Conservation (phyloP, 2,797 vertebrate genomes). For the Hyperoplus immaculatus region DNA sequence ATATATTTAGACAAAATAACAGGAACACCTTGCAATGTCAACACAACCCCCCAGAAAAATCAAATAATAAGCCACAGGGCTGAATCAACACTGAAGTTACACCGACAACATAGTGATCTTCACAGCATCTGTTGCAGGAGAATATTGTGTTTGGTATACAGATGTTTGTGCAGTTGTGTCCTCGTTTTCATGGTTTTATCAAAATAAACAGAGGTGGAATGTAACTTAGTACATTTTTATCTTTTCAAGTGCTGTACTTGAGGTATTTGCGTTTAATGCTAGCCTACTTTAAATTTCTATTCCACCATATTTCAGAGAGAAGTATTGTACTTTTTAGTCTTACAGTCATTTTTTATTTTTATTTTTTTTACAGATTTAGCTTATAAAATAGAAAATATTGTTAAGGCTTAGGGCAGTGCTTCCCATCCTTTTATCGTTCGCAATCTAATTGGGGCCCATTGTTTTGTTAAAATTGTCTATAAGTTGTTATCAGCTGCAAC, state of each 20-base stretch:
- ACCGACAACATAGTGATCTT: not conserved
- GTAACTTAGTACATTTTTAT: not conserved
- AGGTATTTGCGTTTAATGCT: not conserved
- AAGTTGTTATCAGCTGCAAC: not conserved
- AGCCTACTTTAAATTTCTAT: not conserved
- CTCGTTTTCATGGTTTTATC: not conserved
- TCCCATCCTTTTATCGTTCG: no score
- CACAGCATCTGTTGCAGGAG: no score
- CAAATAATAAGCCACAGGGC: not conserved
- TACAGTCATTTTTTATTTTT: not conserved
- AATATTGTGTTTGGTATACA: not conserved
- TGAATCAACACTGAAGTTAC: not conserved
- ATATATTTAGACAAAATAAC: not conserved
- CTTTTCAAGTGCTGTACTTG: not conserved
- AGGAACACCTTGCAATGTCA: conserved; percentile 11
- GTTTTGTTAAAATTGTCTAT: no score
- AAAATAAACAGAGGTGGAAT: not conserved
- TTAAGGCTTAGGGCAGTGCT: no score
- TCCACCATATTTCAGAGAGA: not conserved
- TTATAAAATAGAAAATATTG: no score
- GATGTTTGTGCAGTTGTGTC: not conserved
- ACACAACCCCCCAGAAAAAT: not conserved
- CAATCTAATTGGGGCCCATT: no score
- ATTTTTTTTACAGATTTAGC: no score
- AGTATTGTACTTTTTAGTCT: not conserved